Evolutionary conservation across 2,797 vertebrate genomes (phyloP).

Genomic region (Bovichtus variegatus): DNA sequence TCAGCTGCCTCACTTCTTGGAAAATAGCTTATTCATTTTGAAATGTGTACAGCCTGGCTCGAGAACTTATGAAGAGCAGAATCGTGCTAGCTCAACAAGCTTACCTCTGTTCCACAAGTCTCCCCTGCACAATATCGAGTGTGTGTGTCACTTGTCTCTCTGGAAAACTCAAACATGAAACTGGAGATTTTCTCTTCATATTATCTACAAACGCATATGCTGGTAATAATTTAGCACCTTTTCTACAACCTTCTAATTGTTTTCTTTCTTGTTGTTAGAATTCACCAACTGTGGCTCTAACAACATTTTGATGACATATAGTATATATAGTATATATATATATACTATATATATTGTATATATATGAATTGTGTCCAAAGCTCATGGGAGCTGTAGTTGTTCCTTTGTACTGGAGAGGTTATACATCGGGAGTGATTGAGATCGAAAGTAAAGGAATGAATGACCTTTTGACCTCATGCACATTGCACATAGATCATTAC

Average conservation of each 20-base stretch:
- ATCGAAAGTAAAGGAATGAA: background rate
- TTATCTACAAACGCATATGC: background rate
- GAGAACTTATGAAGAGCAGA: background rate
- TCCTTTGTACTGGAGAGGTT: background rate
- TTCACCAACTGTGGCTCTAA: constrained; percentile 8
- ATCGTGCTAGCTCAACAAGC: background rate
- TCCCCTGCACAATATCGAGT: background rate
- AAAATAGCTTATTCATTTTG: constrained; percentile 2
- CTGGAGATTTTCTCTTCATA: background rate
- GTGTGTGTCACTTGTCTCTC: background rate
- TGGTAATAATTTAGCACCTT: background rate
- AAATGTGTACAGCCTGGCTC: background rate
- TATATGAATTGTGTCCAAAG: background rate
- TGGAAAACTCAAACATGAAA: background rate
- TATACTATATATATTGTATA: no score
- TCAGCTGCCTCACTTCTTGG: background rate
- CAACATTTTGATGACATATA: constrained; percentile 1
- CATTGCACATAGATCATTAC: background rate
- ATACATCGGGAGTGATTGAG: background rate
- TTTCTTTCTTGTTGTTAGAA: background rate
- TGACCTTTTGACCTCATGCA: no score
- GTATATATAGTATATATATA: no score
- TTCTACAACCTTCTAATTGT: background rate
- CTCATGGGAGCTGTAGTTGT: background rate
- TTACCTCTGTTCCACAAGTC: background rate